phyloP scores from a whole-genome alignment of 1,140 invertebrate species.

The Ostrea denselamellosa region DNA sequence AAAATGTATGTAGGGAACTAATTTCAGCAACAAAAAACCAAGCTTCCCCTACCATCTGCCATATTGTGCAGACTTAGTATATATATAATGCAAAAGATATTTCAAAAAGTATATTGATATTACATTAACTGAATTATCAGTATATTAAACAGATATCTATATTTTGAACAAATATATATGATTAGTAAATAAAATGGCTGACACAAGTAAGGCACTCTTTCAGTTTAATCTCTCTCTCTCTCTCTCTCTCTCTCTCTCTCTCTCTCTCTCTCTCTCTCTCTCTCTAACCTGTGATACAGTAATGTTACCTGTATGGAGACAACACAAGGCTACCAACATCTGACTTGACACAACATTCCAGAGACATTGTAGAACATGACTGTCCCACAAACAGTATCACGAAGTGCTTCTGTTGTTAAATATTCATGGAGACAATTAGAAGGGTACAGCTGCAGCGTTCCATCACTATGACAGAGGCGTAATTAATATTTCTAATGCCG shows the following conservation, averaged over 20 bases:
- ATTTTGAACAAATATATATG: too few relatives aligned
- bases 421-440: slow-evolving; percentile 4
- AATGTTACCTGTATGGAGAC: background rate
- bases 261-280: background rate
- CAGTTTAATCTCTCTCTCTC: background rate
- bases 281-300: background rate
- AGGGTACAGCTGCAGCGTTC: background rate
- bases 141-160: too few relatives aligned
- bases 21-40: too few relatives aligned
- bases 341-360: slow-evolving; percentile 29
- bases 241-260: background rate
- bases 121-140: too few relatives aligned
- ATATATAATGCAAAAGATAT: too few relatives aligned
- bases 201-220: too few relatives aligned
- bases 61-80: too few relatives aligned
- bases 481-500: background rate
- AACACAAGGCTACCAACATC: background rate
- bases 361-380: background rate
- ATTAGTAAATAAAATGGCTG: too few relatives aligned
- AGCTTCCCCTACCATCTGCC: too few relatives aligned
- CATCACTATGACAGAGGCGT: background rate
- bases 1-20: too few relatives aligned
- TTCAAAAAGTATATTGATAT: too few relatives aligned
- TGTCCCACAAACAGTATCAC: background rate
- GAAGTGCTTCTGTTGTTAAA: background rate